Evolutionary conservation across 1,140 invertebrate species (phyloP).

Genomic region (Heliconius melpomene): DNA sequence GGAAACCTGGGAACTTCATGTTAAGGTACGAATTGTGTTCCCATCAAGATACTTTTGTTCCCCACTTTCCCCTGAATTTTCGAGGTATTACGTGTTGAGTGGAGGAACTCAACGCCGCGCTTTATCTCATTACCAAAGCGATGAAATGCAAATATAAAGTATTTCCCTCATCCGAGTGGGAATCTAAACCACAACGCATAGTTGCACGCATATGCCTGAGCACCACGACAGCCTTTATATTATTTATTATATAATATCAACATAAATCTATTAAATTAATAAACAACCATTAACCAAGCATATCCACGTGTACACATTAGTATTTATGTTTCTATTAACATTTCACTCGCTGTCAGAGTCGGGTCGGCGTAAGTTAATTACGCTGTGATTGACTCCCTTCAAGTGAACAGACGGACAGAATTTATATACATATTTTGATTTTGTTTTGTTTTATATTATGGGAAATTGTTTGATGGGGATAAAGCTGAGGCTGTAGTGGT

Average conservation of each 20-base stretch:
- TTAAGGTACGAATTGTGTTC: too few relatives aligned
- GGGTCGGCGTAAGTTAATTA: conserved; percentile 12
- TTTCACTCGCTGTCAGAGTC: conserved; percentile 12
- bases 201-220: background rate
- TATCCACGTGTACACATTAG: background rate
- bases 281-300: background rate
- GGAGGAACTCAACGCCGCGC: too few relatives aligned
- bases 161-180: too few relatives aligned
- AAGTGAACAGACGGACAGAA: conserved; percentile 1
- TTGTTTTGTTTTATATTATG: conserved; percentile 6
- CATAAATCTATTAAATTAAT: background rate
- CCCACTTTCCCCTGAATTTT: too few relatives aligned
- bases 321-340: conserved; percentile 9
- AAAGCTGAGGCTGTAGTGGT: background rate
- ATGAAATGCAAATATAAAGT: too few relatives aligned
- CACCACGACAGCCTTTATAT: background rate
- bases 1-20: too few relatives aligned
- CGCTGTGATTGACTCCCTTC: conserved; percentile 9
- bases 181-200: background rate
- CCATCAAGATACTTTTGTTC: too few relatives aligned
- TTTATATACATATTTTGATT: conserved; percentile 4
- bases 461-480: background rate
- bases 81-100: too few relatives aligned
- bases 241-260: too few relatives aligned
- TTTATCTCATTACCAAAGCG: too few relatives aligned